Percentiles rank a stretch among this genome's conserved stretches.
Conservation (phyloP, 1,140 invertebrate genomes). For the Trichoplusia ni region DNA sequence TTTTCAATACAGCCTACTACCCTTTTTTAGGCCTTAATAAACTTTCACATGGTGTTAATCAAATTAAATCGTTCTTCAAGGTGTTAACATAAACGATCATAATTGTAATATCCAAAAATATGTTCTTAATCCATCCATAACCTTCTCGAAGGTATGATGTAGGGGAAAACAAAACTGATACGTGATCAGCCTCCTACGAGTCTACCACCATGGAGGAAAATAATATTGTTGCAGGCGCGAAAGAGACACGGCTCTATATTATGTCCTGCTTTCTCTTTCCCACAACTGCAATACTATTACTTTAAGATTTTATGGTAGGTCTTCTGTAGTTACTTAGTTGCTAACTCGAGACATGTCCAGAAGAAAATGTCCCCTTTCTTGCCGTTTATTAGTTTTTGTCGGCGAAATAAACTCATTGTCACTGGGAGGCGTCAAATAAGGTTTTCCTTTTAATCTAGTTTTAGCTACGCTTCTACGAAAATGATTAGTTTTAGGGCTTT, state of each 20-base stretch:
- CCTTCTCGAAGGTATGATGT: constrained; percentile 25
- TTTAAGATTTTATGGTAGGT: not conserved
- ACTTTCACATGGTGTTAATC: too few relatives aligned
- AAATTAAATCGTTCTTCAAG: too few relatives aligned
- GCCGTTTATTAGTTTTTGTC: constrained; percentile 43
- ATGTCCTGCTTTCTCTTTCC: too few relatives aligned
- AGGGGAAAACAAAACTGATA: constrained; percentile 14
- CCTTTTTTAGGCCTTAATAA: too few relatives aligned
- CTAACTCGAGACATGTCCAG: constrained; percentile 35
- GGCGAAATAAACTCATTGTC: constrained; percentile 41
- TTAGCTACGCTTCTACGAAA: constrained; percentile 27
- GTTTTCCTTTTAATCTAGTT: constrained; percentile 36
- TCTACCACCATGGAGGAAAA: not conserved
- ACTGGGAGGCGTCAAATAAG: constrained; percentile 28
- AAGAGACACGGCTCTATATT: too few relatives aligned
- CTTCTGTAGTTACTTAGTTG: constrained; percentile 15
- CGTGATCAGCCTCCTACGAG: constrained; percentile 21
- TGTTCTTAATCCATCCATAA: not conserved
- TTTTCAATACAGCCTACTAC: too few relatives aligned
- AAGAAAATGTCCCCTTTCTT: constrained; percentile 33
- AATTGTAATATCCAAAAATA: too few relatives aligned
- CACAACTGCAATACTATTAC: too few relatives aligned
- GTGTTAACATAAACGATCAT: too few relatives aligned
- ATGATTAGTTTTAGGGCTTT: constrained; percentile 24
- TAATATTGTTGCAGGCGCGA: too few relatives aligned